These are phyloP conservation scores for Cephalotes varians DNA, from an alignment of 2,888 invertebrate species.

Conservation along the genomic window DNA sequence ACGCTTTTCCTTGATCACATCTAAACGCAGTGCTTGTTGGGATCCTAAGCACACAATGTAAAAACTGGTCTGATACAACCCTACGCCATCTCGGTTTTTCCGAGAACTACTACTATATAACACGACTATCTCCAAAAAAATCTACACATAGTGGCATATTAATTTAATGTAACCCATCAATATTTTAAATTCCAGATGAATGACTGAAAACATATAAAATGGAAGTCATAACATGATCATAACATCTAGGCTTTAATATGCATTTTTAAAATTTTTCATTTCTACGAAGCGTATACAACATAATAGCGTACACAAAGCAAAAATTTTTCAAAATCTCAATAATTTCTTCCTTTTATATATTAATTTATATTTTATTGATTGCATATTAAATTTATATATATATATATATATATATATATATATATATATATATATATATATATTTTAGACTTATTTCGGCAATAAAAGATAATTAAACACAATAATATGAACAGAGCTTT, in stretches of 20 bases:
- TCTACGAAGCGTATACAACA: background rate
- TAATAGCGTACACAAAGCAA: background rate
- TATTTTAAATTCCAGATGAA: slow-evolving; percentile 12
- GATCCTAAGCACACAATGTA: slow-evolving; percentile 43
- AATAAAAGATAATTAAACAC: background rate
- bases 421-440: too few species aligned
- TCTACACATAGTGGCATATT: slow-evolving; percentile 13
- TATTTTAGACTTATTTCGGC: background rate
- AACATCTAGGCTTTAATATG: background rate
- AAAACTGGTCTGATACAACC: slow-evolving; percentile 19
- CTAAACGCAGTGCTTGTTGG: background rate
- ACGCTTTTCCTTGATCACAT: background rate
- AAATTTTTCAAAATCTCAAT: background rate
- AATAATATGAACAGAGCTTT: background rate
- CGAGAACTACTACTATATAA: slow-evolving; percentile 31
- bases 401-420: too few species aligned
- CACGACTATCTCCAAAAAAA: slow-evolving; percentile 1
- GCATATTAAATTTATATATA: background rate
- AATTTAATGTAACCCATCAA: slow-evolving; percentile 20
- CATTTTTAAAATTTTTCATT: background rate
- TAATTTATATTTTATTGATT: background rate
- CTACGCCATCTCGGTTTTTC: slow-evolving; percentile 8
- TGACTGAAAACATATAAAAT: background rate
- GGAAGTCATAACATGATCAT: background rate
- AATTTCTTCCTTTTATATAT: background rate